phyloP scores from a whole-genome alignment of 2,797 vertebrate genomes.

The Dendrocincla tyrannina region DNA sequence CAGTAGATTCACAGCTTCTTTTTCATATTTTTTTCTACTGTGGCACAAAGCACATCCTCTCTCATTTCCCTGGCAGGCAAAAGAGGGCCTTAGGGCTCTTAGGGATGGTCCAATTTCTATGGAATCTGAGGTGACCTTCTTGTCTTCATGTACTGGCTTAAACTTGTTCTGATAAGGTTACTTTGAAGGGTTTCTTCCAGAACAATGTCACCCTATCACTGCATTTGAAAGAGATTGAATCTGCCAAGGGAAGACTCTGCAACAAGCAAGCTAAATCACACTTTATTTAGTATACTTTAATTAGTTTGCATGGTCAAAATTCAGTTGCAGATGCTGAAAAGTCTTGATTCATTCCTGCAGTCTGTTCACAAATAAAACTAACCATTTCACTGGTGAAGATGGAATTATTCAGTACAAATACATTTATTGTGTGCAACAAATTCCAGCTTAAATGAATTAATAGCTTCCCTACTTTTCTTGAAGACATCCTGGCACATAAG shows the following conservation, averaged over 20 bases:
- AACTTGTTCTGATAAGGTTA: not conserved
- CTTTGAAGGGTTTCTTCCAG: not conserved
- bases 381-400: rapidly evolving
- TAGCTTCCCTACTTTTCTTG: not conserved
- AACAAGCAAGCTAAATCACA: not conserved
- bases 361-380: not conserved
- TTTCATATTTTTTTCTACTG: constrained; percentile 8
- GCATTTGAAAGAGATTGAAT: not conserved
- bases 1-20: not conserved
- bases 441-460: not conserved
- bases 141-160: not conserved
- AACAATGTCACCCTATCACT: not conserved
- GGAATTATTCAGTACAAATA: not conserved
- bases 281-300: not conserved
- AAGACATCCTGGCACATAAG: not conserved
- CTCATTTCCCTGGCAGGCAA: not conserved
- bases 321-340: not conserved
- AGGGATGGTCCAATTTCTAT: not conserved
- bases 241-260: not conserved
- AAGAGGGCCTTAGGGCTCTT: not conserved
- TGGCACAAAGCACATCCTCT: not conserved
- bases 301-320: not conserved
- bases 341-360: not conserved
- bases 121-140: not conserved
- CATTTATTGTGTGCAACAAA: not conserved